These are phyloP conservation scores for Cheilosia vernalis DNA, from an alignment of 2,888 invertebrate genomes.

Conservation along the genomic window DNA sequence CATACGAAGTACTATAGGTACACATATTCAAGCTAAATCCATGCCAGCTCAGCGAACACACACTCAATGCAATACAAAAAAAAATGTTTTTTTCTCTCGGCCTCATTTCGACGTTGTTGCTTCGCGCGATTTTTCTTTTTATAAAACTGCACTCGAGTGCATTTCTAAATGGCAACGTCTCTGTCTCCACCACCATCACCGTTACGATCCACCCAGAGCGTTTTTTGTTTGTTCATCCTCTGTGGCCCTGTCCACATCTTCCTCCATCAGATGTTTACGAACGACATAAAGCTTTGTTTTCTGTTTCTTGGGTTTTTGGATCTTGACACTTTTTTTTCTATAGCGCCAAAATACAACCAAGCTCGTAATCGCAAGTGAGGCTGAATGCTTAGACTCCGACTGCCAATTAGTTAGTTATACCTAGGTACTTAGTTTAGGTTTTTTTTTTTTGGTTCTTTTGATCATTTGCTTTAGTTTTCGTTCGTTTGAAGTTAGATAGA, in stretches of 20 bases:
- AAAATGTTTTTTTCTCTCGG: background rate
- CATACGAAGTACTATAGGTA: background rate
- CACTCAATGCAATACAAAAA: background rate
- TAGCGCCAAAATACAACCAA: constrained; percentile 25
- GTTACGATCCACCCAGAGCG: constrained; percentile 1
- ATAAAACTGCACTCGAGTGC: constrained; percentile 42
- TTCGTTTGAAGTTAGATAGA: too few relatives aligned
- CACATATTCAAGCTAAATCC: background rate
- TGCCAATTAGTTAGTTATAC: too few relatives aligned
- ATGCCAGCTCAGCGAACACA: background rate
- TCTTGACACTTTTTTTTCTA: background rate
- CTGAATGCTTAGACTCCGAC: too few relatives aligned
- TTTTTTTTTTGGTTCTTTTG: too few relatives aligned
- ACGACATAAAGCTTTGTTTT: constrained; percentile 17
- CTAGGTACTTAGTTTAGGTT: too few relatives aligned
- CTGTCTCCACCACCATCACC: background rate
- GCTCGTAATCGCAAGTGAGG: too few relatives aligned
- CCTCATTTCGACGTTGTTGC: constrained; percentile 60
- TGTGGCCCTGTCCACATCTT: background rate
- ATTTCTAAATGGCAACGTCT: constrained; percentile 38
- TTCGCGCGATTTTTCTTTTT: constrained; percentile 52
- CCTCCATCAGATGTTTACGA: background rate
- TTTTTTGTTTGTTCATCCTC: background rate
- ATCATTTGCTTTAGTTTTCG: too few relatives aligned
- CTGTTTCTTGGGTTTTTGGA: background rate